Conservation (phyloP, 30 jellyfish, hydroid and myxozoan species). For the Aurelia aurita region DNA sequence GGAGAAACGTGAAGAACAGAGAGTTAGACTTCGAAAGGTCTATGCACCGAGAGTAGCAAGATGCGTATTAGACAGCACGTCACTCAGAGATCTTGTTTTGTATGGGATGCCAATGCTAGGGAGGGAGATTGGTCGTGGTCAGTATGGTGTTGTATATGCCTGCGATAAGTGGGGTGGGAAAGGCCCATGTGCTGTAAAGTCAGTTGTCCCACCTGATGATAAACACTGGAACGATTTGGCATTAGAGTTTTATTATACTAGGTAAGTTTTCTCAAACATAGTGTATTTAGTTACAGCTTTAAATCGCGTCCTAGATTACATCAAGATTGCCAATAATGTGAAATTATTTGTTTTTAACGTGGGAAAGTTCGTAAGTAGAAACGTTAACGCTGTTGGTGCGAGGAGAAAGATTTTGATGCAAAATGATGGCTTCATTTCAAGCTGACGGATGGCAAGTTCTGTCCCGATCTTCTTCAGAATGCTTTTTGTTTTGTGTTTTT, state of each 20-base stretch:
- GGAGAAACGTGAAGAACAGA: slow-evolving; percentile 95
- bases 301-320: too few relatives aligned
- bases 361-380: too few relatives aligned
- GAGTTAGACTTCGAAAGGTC: slow-evolving; percentile 92
- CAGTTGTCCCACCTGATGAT: slow-evolving; percentile 99
- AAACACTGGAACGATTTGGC: slow-evolving; percentile 99
- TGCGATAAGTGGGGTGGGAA: slow-evolving; percentile 99
- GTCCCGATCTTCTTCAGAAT: too few relatives aligned
- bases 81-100: slow-evolving; percentile 94
- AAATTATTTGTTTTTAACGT: too few relatives aligned
- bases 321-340: too few relatives aligned
- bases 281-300: too few relatives aligned
- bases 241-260: slow-evolving; percentile 93
- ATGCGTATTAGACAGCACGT: slow-evolving; percentile 97
- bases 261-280: slow-evolving; percentile 50
- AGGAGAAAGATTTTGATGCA: too few relatives aligned
- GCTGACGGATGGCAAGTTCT: too few relatives aligned
- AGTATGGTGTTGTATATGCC: slow-evolving; percentile 99
- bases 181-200: slow-evolving; percentile 98
- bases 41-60: slow-evolving; percentile 99
- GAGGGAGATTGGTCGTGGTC: slow-evolving; percentile 98
- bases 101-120: slow-evolving; percentile 99
- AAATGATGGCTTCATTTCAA: too few relatives aligned
- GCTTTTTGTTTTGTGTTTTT: too few relatives aligned
- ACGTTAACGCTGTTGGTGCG: too few relatives aligned